Evolutionary conservation across 2,797 vertebrate species (phyloP), one percentile per base, ranked within the genome.

Genomic region (Lacerta agilis): DNA sequence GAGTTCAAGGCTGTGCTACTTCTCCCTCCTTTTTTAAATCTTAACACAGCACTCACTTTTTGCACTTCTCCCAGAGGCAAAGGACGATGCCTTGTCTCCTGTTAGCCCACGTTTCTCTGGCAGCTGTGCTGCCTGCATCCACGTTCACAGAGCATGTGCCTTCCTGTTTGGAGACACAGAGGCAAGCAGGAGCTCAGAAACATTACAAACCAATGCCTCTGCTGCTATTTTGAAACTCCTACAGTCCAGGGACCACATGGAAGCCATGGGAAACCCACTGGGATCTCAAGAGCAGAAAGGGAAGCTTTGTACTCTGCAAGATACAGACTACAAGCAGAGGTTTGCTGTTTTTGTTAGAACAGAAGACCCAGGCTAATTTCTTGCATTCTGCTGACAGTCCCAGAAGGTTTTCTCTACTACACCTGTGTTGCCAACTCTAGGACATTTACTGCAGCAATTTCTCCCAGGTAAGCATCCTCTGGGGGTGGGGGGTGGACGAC

Each of bases 371-470:
- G 29, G 49, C 76, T 29, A 4, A 38, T 89, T 93, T 64, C 93
- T 92, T n/a, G 87, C 87, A 41, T 9, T 93, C 18, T 11, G 78
- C 92, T 4, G 49, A 87, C 33, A 85, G 77, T 13, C 84, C 91
- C 20, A 69, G 15, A 55, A 23, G 79, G 4, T 41, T 18, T 36
- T 58, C 89, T 29, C 61, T 64, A 64, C 85, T 79, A 25, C 38
- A 71, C 15, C 61, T 76, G 85, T 72, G 85, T 76, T 86, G 45
- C 11, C 86, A 64, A 11, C 78, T 93, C 27, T 72, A 79, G 27
- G 27, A 64, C 20, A 79, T 91, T 6, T 90, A 88, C 72, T 61
- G 80, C 33, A 77, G 86, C 5, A 89, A 91, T 71, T 95, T 88
- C 67, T 71, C 83, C 49, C 72, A 79, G 92, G 92, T 91, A 91